Evolutionary conservation across 1,140 invertebrate genomes (phyloP).

Genomic region (Drosophila equinoxialis): DNA sequence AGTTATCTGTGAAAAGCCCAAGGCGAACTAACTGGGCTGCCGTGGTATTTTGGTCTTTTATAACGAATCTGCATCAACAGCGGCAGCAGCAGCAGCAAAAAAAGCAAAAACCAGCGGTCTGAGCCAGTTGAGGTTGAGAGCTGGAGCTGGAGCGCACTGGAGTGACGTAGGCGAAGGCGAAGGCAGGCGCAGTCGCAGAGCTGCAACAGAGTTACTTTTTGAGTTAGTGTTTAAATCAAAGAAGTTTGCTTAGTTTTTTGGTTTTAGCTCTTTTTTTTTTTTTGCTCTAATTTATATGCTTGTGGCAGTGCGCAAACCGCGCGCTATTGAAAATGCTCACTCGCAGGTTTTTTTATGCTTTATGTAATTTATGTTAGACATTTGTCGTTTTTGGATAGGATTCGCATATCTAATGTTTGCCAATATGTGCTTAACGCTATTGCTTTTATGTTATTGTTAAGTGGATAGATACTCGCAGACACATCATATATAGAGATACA

Average conservation of each 20-base stretch:
- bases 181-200: background rate
- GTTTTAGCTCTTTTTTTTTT: slow-evolving; percentile 53
- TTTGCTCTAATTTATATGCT: slow-evolving; percentile 65
- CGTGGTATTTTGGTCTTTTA: slow-evolving; percentile 70
- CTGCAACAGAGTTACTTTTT: background rate
- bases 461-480: slow-evolving; percentile 13
- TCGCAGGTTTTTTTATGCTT: slow-evolving; percentile 54
- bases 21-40: slow-evolving; percentile 72
- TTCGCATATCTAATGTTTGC: slow-evolving; percentile 37
- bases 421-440: slow-evolving; percentile 54
- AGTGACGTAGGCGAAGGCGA: slow-evolving; percentile 30
- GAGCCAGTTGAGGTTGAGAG: slow-evolving; percentile 43
- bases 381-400: slow-evolving; percentile 73
- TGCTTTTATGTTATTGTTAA: slow-evolving; percentile 35
- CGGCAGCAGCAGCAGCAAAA: too few relatives aligned
- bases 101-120: slow-evolving; percentile 8
- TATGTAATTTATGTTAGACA: slow-evolving; percentile 53
- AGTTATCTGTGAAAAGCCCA: slow-evolving; percentile 62
- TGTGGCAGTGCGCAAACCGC: slow-evolving; percentile 20
- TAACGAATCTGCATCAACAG: slow-evolving; percentile 57
- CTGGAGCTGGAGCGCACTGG: slow-evolving; percentile 30
- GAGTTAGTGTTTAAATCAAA: slow-evolving; percentile 63
- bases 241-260: slow-evolving; percentile 53
- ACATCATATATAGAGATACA: background rate
- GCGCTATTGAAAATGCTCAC: slow-evolving; percentile 55